Evolutionary conservation across 2,888 invertebrate species (phyloP).

Genomic region (Himalopsyche anomala): DNA sequence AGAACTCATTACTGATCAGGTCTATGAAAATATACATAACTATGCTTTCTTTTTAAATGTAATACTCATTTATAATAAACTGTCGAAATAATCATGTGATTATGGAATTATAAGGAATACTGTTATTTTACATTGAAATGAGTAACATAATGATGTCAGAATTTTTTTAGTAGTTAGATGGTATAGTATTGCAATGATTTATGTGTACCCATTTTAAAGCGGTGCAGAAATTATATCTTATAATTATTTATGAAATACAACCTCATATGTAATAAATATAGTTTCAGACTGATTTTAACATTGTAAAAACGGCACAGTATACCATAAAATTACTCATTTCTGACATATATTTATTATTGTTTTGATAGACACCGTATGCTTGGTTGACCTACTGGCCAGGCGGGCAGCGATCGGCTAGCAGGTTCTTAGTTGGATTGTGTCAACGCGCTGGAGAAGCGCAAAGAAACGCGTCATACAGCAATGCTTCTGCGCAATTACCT

Average conservation of each 20-base stretch:
- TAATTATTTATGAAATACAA: too few relatives aligned
- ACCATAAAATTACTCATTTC: background rate
- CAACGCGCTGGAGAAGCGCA: slow-evolving; percentile 54
- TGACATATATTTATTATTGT: background rate
- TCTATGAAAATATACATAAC: background rate
- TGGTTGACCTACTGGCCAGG: slow-evolving; percentile 86
- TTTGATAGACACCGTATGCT: slow-evolving; percentile 79
- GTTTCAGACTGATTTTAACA: background rate
- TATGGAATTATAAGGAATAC: background rate
- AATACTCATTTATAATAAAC: background rate
- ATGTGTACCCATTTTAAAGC: too few relatives aligned
- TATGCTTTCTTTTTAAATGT: too few relatives aligned
- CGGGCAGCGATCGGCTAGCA: slow-evolving; percentile 52
- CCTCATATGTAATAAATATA: too few relatives aligned
- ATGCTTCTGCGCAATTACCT: slow-evolving; percentile 10
- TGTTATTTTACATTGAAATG: too few relatives aligned
- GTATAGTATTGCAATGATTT: too few relatives aligned
- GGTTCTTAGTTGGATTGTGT: slow-evolving; percentile 60
- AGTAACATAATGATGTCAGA: too few relatives aligned
- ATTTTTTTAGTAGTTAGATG: too few relatives aligned
- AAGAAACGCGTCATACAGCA: background rate
- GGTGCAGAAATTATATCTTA: too few relatives aligned
- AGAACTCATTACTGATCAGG: slow-evolving; percentile 62
- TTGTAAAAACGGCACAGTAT: background rate
- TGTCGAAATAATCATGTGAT: too few relatives aligned